A percentile compares a stretch with the other conserved stretches of the same genome.
These are phyloP conservation scores for Aphodius sticticus DNA, from an alignment of 2,888 invertebrate species.

Conservation along the genomic window DNA sequence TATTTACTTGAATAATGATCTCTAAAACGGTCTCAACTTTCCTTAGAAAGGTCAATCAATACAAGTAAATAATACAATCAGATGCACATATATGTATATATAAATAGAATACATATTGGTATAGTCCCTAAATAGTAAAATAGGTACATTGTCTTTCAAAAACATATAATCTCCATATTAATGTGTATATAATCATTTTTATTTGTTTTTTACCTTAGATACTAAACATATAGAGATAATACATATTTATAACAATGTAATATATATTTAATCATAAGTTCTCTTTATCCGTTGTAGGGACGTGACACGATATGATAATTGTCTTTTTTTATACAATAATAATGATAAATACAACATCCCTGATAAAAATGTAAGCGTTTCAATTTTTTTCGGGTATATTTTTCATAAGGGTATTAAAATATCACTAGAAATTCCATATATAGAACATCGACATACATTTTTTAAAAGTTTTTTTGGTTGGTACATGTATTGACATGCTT, in stretches of 20 bases:
- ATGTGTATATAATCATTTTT: slow-evolving; percentile 14
- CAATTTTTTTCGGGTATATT: slow-evolving; percentile 37
- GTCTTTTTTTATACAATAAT: slow-evolving; percentile 34
- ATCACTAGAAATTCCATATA: slow-evolving; percentile 6
- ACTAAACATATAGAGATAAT: slow-evolving; percentile 30
- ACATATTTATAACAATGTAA: slow-evolving; percentile 32
- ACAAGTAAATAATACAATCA: neutral
- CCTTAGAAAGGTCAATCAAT: neutral
- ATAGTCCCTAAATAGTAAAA: slow-evolving; percentile 10
- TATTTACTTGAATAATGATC: neutral
- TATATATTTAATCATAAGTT: slow-evolving; percentile 48
- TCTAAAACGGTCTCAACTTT: neutral
- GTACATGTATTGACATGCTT: neutral
- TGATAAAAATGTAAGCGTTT: slow-evolving; percentile 50
- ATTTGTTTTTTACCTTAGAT: slow-evolving; percentile 5
- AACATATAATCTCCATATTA: slow-evolving; percentile 16
- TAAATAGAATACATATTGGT: neutral
- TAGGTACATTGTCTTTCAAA: slow-evolving; percentile 19
- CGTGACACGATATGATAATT: slow-evolving; percentile 42
- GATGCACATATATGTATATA: neutral
- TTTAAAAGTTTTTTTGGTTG: neutral
- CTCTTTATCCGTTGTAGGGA: slow-evolving; percentile 41
- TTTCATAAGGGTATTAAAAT: slow-evolving; percentile 16
- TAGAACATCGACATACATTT: neutral
- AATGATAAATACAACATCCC: slow-evolving; percentile 42